Evolutionary conservation across 1,140 invertebrate species (phyloP), one percentile per base, ranked within the genome.

Genomic region (Heliothis subflexa): DNA sequence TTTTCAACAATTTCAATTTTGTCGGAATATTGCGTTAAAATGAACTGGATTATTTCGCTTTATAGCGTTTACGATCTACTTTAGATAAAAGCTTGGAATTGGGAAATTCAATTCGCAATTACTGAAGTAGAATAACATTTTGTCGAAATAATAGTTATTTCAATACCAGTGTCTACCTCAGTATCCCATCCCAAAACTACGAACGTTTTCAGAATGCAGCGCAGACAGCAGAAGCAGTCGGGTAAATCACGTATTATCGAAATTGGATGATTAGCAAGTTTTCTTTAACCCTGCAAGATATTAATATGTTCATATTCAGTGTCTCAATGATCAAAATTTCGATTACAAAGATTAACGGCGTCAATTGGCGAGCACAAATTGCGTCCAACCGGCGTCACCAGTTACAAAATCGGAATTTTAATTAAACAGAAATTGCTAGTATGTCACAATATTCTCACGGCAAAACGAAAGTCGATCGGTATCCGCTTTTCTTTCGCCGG

Each of bases 391-490:
- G 33, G 49, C 2, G 64, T 2, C 11, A 13, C 66, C 0, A 50
- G 47, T 28, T 70, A 28, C 49, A 52, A 70, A 71, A 71, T 71
- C 50, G 52, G 40, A 10, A 74, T 59, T 59, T 61, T 59, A 74
- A 74, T 61, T 74, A 61, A 61, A 59, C 40, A 74, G 55, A 25
- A 61, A 49, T 59, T n/a, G 33, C 54, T 74, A 61, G 71, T 50
- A 74, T 74, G 55, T 61, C 71, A 28, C 40, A 47, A 74, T 74
- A 76, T 76, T 76, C 73, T 64, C 73, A 76, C 73, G 73, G 61
- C 12, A 18, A 76, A 33, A 64, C 47, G 73, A 76, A 74, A 74
- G 71, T 61, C 54, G 71, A 45, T 52, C 47, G 49, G 45, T 64
- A 76, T 76, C 59, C 73, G 61, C 59, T 76, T 76, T 62, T 66